These are phyloP conservation scores for Leptinotarsa peninsularis DNA, from an alignment of 2,888 invertebrate species.

Conservation along the genomic window DNA sequence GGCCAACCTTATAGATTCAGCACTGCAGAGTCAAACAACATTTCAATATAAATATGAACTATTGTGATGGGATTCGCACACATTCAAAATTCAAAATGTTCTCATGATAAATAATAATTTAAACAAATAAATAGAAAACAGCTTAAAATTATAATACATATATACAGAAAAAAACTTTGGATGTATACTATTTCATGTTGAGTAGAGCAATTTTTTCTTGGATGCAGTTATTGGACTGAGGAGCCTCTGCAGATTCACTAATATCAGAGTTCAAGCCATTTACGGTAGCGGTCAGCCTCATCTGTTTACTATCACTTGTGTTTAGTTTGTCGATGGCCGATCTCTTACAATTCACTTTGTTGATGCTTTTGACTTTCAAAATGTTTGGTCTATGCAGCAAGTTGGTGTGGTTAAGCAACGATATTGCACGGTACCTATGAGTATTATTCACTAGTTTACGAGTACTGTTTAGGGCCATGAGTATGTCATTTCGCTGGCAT, in stretches of 20 bases:
- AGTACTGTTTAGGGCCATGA: conserved; percentile 57
- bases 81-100: conserved; percentile 38
- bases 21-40: conserved; percentile 20
- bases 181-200: conserved; percentile 56
- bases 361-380: conserved; percentile 56
- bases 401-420: conserved; percentile 48
- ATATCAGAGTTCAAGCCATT: conserved; percentile 61
- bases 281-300: conserved; percentile 56
- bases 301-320: conserved; percentile 59
- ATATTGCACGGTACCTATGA: conserved; percentile 51
- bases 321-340: conserved; percentile 56
- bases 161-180: conserved; percentile 40
- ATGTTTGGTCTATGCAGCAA: conserved; percentile 56
- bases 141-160: conserved; percentile 42
- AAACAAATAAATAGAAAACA: conserved; percentile 41
- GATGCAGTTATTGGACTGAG: conserved; percentile 50
- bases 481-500: conserved; percentile 61
- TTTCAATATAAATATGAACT: conserved; percentile 36
- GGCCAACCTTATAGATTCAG: too few relatives aligned
- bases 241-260: conserved; percentile 57
- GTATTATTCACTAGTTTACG: conserved; percentile 51
- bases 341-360: conserved; percentile 58
- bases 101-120: conserved; percentile 40
- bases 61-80: conserved; percentile 37
- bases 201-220: conserved; percentile 52